Conservation (phyloP, 2,113 vertebrate genomes). For the Chroicocephalus ridibundus region DNA sequence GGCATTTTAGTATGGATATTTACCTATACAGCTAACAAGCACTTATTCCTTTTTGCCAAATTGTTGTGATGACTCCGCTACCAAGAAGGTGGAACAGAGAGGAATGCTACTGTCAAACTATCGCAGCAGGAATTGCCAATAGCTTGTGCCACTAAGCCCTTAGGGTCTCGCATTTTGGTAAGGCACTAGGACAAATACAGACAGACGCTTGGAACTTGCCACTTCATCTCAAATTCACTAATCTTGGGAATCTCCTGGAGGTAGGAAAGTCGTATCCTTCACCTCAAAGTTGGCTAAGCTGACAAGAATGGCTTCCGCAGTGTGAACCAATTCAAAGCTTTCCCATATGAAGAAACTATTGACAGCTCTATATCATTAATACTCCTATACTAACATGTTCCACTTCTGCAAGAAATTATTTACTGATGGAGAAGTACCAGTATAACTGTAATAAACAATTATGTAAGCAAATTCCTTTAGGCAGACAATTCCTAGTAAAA, state of each 20-base stretch:
- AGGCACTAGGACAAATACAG: not conserved
- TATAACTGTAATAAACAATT: not conserved
- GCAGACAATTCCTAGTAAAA: not conserved
- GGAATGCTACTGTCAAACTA: not conserved
- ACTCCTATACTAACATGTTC: not conserved
- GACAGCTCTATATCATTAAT: not conserved
- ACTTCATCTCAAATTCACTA: not conserved
- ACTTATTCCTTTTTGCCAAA: not conserved
- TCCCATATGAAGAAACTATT: not conserved
- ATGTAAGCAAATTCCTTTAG: not conserved
- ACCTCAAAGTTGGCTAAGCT: not conserved
- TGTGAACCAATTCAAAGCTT: not conserved
- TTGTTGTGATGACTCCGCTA: not conserved
- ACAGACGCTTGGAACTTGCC: not conserved
- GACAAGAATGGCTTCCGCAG: not conserved
- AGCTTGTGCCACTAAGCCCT: not conserved
- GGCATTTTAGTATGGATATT: not conserved
- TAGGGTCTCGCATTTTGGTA: rapidly evolving
- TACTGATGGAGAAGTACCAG: not conserved
- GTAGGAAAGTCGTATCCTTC: not conserved
- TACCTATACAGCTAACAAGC: not conserved
- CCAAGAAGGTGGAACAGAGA: not conserved
- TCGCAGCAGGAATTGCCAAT: not conserved
- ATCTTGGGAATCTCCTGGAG: not conserved
- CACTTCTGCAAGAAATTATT: not conserved